A percentile compares a stretch with the other conserved stretches of the same genome.
These are phyloP conservation scores for Lepus townsendii DNA, from an alignment of 2,797 vertebrate species.

Conservation along the genomic window DNA sequence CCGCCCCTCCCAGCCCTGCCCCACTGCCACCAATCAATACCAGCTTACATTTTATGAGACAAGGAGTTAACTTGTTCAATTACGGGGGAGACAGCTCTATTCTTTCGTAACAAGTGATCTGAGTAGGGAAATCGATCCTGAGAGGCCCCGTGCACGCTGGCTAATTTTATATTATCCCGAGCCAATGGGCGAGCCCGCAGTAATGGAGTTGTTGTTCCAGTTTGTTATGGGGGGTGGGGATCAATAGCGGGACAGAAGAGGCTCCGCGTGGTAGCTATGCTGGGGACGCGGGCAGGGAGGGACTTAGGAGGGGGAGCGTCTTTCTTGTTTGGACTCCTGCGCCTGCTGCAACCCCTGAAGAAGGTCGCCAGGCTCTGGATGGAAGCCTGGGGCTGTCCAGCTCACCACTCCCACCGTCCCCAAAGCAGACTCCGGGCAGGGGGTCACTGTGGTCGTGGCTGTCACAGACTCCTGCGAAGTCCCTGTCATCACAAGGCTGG, in stretches of 20 bases:
- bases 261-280: conserved; percentile 88
- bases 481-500: not conserved
- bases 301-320: conserved; percentile 63
- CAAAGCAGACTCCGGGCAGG: not conserved
- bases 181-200: conserved; percentile 93
- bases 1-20: conserved; percentile 90
- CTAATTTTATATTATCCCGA: conserved; percentile 99
- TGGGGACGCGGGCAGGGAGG: conserved; percentile 73
- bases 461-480: not conserved
- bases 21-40: conserved; percentile 95
- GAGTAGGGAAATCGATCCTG: conserved; percentile 99
- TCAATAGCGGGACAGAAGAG: conserved; percentile 93
- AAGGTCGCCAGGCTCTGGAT: conserved; percentile 77
- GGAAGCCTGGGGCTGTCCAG: conserved; percentile 69
- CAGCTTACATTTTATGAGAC: conserved; percentile 99
- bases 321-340: conserved; percentile 77
- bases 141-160: conserved; percentile 96
- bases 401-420: not conserved
- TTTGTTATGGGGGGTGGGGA: conserved; percentile 95
- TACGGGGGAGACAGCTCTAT: conserved; percentile 99
- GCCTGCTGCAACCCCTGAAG: conserved; percentile 78
- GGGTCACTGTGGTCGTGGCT: not conserved
- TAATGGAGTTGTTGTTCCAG: conserved; percentile 99
- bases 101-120: conserved; percentile 99
- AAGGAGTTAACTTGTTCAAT: conserved; percentile 99